Base-by-base conservation (phyloP, 1,140 invertebrate species). In the Platyscapa corneri region DNA sequence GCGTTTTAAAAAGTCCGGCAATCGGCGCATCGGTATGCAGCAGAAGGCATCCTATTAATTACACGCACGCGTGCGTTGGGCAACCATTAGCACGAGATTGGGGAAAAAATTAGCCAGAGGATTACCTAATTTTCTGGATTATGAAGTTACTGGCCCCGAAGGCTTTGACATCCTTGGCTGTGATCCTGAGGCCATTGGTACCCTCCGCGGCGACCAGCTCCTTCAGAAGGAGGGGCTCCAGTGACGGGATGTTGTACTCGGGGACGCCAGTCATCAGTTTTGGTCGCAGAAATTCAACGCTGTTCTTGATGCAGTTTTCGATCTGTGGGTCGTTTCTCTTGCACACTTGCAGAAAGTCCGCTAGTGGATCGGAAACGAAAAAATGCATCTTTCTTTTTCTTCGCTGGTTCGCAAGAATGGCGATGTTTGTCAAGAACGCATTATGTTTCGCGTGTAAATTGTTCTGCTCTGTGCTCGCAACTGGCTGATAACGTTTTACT, bases 141-240 rank as follows among this genome's bases (percentile, higher is more conserved):
- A 92, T 90, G 84, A 94, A 96, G 85, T 96, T 93, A 64, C 95
- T 95, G n/a, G 95, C 94, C 14, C 95, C 95, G 75, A 91, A 93
- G 3, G 95, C 94, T 23, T 92, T 92, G 0, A 96, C 89, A 85
- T 96, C 92, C 53, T 90, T 94, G 27, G 94, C 94, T 23, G 90
- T 93, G 60, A 96, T 92, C 87, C 90, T 94, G 27, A 96, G 89
- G 0, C 94, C 94, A 0, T 93, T 94, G 6, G 76, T 89, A n/a
- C 93, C 92, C 64, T 95, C 93, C 0, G 94, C 88, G 18, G 94
- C 93, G 23, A 94, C 93, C 5, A 96, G 87, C 87, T 95, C 94
- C n/a, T 94, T 94, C 37, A 96, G 92, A 42, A 94, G 87, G 30
- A 96, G 90, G 14, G 95, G 95, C 86, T 96, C 95, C 74, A 95